Evolutionary conservation across 2,888 invertebrate genomes (phyloP), one percentile per base, ranked within the genome.

Genomic region (Trissolcus japonicus): DNA sequence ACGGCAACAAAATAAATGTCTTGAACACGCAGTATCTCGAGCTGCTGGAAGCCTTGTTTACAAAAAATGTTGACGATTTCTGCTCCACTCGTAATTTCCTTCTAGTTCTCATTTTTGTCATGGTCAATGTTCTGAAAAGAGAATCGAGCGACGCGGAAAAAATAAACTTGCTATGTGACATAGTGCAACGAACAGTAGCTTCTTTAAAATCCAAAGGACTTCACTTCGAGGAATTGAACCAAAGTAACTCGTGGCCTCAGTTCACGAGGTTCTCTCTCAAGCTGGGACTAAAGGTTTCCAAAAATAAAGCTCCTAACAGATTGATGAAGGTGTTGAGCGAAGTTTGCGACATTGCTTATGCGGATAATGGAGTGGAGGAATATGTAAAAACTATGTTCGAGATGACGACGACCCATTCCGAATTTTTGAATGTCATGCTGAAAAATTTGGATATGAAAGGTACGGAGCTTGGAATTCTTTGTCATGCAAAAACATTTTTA

Each of bases 381-480:
- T 89, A 90, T 56, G 88, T 90, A 0, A 89, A 89, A 56, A 90
- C 91, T 17, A 87, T 95, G 6, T 93, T 94, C 80, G 94, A 95
- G 78, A 94, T 95, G 94, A 91, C 93, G 9, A 91, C 92, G 4
- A 93, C 94, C 0, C 95, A 96, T 89, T 95, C 95, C 0, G 93
- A 94, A 83, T 95, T 95, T 86, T 88, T 94, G 56, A 93, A 94
- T 79, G 91, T 94, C 6, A 91, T 95, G 87, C 86, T 95, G 16
- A 91, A 91, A 74, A 82, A 84, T 40, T 77, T 83, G 17, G 68
- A 57, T 35, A 73, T 80, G 16, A 90, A 90, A 86, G 83, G 89
- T 88, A 81, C 80, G 84, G n/a, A 78, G 57, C n/a, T 48, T 60
- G 16, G 6, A 43, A 1, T 14, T 43, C 13, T 43, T 6, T 25